Conservation (phyloP, 2,113 vertebrate species). For the Leucosticte australis region DNA sequence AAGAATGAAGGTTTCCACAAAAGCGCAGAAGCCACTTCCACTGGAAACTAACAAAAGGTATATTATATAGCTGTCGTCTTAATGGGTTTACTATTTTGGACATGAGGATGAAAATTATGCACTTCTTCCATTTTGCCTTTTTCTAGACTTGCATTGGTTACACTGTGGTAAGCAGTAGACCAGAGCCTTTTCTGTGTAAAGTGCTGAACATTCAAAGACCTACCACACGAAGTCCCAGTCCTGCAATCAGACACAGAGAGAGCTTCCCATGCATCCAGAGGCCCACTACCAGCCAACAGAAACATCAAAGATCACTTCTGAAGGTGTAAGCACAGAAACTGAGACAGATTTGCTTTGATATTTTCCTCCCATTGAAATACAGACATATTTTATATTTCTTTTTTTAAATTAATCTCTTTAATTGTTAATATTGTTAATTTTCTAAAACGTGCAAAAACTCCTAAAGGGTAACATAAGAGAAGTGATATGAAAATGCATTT, state of each 20-base stretch:
- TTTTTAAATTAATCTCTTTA: not conserved
- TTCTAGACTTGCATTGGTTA: not conserved
- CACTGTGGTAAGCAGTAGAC: not conserved
- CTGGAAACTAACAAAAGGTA: not conserved
- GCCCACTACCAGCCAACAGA: not conserved
- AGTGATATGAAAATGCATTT: slow-evolving; percentile 25
- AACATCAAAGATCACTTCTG: slow-evolving; percentile 13
- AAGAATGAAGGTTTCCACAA: slow-evolving; percentile 30
- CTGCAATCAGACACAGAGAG: not conserved
- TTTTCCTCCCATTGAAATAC: not conserved
- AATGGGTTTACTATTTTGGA: slow-evolving; percentile 21
- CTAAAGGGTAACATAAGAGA: not conserved
- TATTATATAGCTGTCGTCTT: slow-evolving; percentile 6
- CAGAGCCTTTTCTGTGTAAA: slow-evolving; percentile 19
- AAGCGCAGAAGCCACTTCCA: not conserved
- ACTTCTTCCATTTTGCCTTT: slow-evolving; percentile 5
- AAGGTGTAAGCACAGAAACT: not conserved
- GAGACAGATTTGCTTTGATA: not conserved
- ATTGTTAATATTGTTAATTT: not conserved
- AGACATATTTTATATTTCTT: not conserved
- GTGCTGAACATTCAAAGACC: slow-evolving; percentile 40
- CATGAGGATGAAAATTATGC: not conserved
- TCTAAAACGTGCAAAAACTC: not conserved
- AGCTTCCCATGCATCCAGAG: not conserved
- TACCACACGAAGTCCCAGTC: slow-evolving; percentile 30